Evolutionary conservation across 1,140 invertebrate species (phyloP), one percentile per base, ranked within the genome.

Genomic region (Tetramorium parvispinum): DNA sequence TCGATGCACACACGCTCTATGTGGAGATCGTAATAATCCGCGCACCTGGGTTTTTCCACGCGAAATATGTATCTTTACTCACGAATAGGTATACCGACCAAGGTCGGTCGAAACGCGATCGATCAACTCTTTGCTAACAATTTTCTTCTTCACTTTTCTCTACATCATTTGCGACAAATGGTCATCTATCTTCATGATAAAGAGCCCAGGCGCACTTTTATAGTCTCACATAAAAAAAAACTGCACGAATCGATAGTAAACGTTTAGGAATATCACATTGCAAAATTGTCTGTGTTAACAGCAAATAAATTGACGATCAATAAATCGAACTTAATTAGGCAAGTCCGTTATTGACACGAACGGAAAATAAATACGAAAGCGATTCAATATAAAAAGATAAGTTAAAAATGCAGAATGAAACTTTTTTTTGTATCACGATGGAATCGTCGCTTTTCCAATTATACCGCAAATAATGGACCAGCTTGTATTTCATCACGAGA

Each of bases 251-350:
- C 65, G 65, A 83, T 71, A 13, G 6, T 88, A 88, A 85, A 82
- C 46, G 61, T 85, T 87, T 83, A 68, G n/a, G 73, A 77, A 81
- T 76, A 78, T 79, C 73, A 85, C 66, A 61, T 73, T 83, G 21
- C 21, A 63, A 86, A 85, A 27, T 13, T 37, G 7, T 32, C 13
- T 24, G n/a, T 24, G 2, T 46, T 18, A 27, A 51, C 8, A 7
- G 21, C 8, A 59, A 59, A 43, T 43, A 76, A 59, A 24, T 6
- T 16, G 51, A 55, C 21, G 24, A 11, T 59, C 53, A 27, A 40
- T 40, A 18, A 24, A 18, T 76, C 13, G 4, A 21, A 8, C 3
- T 27, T 53, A 76, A 59, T 76, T 76, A 40, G 37, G 8, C 11
- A 0, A 27, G 4, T 24, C n/a, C 13, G 11, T 43, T 43, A 57